Evolutionary conservation across 1,140 invertebrate species (phyloP).

Genomic region (Bombus soroeensis): DNA sequence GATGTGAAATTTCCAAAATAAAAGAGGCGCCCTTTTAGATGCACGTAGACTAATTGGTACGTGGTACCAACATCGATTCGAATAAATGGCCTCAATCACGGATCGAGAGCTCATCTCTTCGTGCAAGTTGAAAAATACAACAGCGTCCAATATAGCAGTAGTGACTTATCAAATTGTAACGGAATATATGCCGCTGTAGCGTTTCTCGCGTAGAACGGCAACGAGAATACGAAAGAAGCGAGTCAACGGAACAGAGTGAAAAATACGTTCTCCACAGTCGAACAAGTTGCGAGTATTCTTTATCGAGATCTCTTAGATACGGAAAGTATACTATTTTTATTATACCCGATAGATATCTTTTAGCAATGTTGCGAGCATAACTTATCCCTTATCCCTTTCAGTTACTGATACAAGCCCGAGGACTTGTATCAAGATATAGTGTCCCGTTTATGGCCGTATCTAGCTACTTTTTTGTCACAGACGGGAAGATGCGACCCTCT

Average conservation of each 20-base stretch:
- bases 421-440: constrained; percentile 39
- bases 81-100: background rate
- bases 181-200: constrained; percentile 56
- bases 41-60: too few relatives aligned
- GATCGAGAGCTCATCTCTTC: constrained; percentile 1
- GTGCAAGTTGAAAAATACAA: constrained; percentile 47
- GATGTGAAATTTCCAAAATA: too few relatives aligned
- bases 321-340: constrained; percentile 39
- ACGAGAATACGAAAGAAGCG: background rate
- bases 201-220: constrained; percentile 33
- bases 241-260: background rate
- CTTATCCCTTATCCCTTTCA: constrained; percentile 16
- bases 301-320: constrained; percentile 21
- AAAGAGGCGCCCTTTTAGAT: too few relatives aligned
- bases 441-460: constrained; percentile 14
- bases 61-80: too few relatives aligned
- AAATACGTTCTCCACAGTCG: constrained; percentile 19
- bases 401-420: background rate
- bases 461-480: background rate
- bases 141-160: constrained; percentile 5
- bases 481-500: background rate
- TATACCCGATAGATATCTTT: constrained; percentile 36
- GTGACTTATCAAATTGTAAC: constrained; percentile 54
- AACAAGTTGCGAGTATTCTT: constrained; percentile 41
- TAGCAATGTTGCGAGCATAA: constrained; percentile 25